Evolutionary conservation across 2,888 invertebrate species (phyloP), one percentile per base, ranked within the genome.

Genomic region (Carabus problematicus): DNA sequence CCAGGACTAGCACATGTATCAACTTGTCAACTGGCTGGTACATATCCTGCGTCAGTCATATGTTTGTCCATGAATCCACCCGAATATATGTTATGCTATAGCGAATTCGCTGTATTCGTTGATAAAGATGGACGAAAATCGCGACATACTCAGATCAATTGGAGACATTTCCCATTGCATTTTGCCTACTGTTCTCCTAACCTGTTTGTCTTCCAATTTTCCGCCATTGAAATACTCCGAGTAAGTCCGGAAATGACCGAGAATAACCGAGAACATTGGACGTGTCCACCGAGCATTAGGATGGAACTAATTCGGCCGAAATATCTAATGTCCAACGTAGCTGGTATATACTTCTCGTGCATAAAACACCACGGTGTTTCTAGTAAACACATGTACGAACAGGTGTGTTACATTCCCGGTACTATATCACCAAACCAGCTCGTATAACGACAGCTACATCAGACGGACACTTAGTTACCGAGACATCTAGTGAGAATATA

Each of bases 81-180:
- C 49, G 96, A 96, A 80, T 91, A 92, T 75, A 83, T 96, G 7
- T 80, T 96, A 7, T 95, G 95, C 78, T 96, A 93, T 82, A 88
- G 91, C 74, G 94, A 95, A 77, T 92, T 93, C 78, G 95, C 93
- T 0, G 86, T 95, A 0, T 96, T 95, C 82, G 91, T 96, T 2
- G 92, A 96, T 80, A 90, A 90, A 74, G 87, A 85, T 75, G 96
- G 96, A 1, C 87, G 88, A 67, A 86, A 93, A 70, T 91, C 91
- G 3, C 87, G 95, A 8, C 84, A 85, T 43, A 87, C 89, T 16
- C 94, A 96, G 76, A 85, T 95, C 42, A 91, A 91, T 73, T 95
- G 95, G 92, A 89, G 88, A 71, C 87, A 91, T 71, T 84, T 92
- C 8, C 93, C 95, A 0, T 85, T 90, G 55, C 88, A 88, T 29